phyloP scores from a whole-genome alignment of 1,140 invertebrate species.

The Neelides sp. region DNA sequence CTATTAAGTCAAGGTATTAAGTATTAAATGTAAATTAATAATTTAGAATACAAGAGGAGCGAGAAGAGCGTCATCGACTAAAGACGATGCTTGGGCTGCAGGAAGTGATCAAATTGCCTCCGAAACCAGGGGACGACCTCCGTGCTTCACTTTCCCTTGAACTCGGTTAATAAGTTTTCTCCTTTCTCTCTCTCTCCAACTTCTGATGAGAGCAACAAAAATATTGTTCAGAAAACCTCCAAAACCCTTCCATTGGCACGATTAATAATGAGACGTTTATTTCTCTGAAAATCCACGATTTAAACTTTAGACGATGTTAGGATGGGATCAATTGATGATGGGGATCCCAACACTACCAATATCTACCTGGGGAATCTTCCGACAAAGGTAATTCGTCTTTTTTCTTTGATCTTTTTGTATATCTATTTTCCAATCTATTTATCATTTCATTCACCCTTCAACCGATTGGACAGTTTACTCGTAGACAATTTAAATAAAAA shows the following conservation, averaged over 20 bases:
- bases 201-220: background rate
- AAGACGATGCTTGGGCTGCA: conserved; percentile 41
- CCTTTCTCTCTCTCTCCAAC: conserved; percentile 5
- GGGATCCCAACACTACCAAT: conserved; percentile 95
- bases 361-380: conserved; percentile 94
- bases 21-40: background rate
- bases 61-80: conserved; percentile 79
- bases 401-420: conserved; percentile 32
- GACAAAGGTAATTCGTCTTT: conserved; percentile 59
- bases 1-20: background rate
- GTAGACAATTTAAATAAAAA: too few relatives aligned
- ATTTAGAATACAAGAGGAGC: conserved; percentile 91
- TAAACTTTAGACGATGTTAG: conserved; percentile 30
- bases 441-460: conserved; percentile 8
- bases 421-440: conserved; percentile 9
- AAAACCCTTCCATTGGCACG: background rate
- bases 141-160: conserved; percentile 30
- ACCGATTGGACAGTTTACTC: background rate
- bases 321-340: conserved; percentile 38
- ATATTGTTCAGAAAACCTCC: background rate
- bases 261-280: conserved; percentile 27
- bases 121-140: conserved; percentile 32
- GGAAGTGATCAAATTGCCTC: conserved; percentile 32
- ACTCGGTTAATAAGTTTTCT: conserved; percentile 30
- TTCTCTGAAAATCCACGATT: conserved; percentile 27